Base-by-base conservation (phyloP, 2,888 invertebrate species). In the Orchesella flavescens region DNA sequence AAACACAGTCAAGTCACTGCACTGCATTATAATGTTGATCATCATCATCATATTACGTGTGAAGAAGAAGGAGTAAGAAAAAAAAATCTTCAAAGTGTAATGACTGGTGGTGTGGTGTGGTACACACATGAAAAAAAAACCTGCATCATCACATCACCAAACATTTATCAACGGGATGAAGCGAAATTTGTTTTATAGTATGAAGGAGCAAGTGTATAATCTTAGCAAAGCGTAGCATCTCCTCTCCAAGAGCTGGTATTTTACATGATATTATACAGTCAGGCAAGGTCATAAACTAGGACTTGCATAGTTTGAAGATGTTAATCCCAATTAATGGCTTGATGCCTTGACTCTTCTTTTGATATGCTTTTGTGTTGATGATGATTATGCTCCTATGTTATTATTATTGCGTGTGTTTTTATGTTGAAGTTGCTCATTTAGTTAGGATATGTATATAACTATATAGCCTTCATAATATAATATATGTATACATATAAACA, bases 301-400 rank as follows among this genome's bases (percentile, higher is more conserved):
- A 83, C 49, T 73, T 83, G 68, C 86, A 84, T 85, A 79, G 75
- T 78, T 83, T 66, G 71, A 78, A 74, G 72, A 85, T 85, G 85
- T 86, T 86, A 85, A 86, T 86, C 79, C 82, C 86, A 86, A 86
- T 86, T 86, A 86, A 86, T 86, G 84, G 76, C 81, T 78, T 81
- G 79, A 79, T 69, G 69, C 65, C 71, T 79, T 73, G 61, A 69
- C 78, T 78, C 71, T 69, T 69, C 43, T 72, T 72, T n/a, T 55
- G 53, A 66, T 23, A 46, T 15, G 23, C 12, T 19, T 59, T 13
- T n/a, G 53, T 55, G 43, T 17, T 55, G 72, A 43, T 17, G 72
- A 61, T 61, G 61, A 19, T 61, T 13, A 61, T 15, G 24, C 24
- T 65, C 1, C 65, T 13, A 13, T 15, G 19, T 65, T 65, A 65